Percentiles rank a stretch among this genome's conserved stretches.
Evolutionary conservation across 2,113 vertebrate genomes (phyloP).

Genomic region (Periophthalmus modestus): DNA sequence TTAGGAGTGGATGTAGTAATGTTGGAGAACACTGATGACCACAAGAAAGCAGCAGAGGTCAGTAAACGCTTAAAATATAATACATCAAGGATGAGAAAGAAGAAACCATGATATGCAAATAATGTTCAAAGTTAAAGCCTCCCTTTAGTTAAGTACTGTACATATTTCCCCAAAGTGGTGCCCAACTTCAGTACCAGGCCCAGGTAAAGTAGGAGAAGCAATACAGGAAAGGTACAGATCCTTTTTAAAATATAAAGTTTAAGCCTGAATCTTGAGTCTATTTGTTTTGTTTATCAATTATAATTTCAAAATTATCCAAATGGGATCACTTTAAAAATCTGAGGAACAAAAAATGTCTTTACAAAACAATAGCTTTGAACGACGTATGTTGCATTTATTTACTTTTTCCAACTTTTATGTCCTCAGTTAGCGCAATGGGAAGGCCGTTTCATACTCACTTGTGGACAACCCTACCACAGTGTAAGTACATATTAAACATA

Average conservation of each 20-base stretch:
- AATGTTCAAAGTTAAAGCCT: background rate
- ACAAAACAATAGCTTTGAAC: background rate
- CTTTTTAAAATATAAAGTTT: too few relatives aligned
- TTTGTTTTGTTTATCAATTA: too few relatives aligned
- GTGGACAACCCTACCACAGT: constrained; percentile 83
- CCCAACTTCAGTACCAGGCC: background rate
- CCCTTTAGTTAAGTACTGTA: background rate
- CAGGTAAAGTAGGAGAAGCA: too few relatives aligned
- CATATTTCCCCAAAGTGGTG: too few relatives aligned
- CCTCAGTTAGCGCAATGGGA: constrained; percentile 82
- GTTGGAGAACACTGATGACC: constrained; percentile 82
- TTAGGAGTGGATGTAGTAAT: constrained; percentile 82
- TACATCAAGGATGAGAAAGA: background rate
- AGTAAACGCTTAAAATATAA: constrained; percentile 12
- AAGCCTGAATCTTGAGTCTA: too few relatives aligned
- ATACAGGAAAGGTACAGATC: too few relatives aligned
- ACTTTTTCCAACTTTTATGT: constrained; percentile 21
- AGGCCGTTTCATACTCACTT: constrained; percentile 85
- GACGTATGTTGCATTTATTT: background rate
- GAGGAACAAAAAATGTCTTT: background rate
- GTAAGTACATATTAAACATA: constrained; percentile 67
- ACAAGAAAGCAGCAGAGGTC: constrained; percentile 83
- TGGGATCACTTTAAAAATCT: too few relatives aligned
- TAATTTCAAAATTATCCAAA: too few relatives aligned
- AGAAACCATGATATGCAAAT: background rate